These are phyloP conservation scores for Romanogobio albipinnatus DNA, from an alignment of 2,113 vertebrate genomes.

Conservation along the genomic window DNA sequence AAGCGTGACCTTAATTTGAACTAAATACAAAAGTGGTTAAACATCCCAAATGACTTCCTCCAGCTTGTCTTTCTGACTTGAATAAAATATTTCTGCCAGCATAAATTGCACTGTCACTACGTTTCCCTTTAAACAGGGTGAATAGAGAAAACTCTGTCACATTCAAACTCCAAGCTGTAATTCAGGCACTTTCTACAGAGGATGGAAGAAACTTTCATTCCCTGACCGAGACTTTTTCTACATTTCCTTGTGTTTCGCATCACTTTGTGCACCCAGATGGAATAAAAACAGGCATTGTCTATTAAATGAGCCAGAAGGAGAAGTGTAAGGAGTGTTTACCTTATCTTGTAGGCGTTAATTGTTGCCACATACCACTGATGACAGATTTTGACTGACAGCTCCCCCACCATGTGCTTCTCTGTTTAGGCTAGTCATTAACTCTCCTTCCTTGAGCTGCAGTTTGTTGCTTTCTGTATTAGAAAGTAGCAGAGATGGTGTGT, in stretches of 20 bases:
- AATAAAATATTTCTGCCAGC: background rate
- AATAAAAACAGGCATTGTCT: slow-evolving; percentile 39
- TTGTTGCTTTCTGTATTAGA: slow-evolving; percentile 21
- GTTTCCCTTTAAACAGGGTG: background rate
- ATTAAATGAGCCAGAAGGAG: slow-evolving; percentile 35
- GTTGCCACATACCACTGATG: slow-evolving; percentile 16
- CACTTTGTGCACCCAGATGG: slow-evolving; percentile 24
- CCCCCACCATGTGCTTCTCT: background rate
- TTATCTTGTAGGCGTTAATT: slow-evolving; percentile 43
- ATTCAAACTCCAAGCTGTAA: background rate
- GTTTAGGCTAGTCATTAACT: slow-evolving; percentile 21
- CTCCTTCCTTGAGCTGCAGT: background rate
- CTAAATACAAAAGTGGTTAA: background rate
- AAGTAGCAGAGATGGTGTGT: background rate
- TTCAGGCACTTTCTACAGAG: background rate
- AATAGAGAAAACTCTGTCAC: background rate
- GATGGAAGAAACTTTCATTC: background rate
- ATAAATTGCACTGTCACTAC: background rate
- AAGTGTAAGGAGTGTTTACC: slow-evolving; percentile 25
- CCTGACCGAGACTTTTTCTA: slow-evolving; percentile 1
- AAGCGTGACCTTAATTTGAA: background rate
- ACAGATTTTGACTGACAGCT: slow-evolving; percentile 33
- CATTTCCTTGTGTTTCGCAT: slow-evolving; percentile 14
- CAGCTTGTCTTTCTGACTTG: background rate
- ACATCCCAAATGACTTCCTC: background rate